Percentiles rank a stretch among this genome's conserved stretches.
Evolutionary conservation across 2,888 invertebrate genomes (phyloP).

Genomic region (Achlya flavicornis): DNA sequence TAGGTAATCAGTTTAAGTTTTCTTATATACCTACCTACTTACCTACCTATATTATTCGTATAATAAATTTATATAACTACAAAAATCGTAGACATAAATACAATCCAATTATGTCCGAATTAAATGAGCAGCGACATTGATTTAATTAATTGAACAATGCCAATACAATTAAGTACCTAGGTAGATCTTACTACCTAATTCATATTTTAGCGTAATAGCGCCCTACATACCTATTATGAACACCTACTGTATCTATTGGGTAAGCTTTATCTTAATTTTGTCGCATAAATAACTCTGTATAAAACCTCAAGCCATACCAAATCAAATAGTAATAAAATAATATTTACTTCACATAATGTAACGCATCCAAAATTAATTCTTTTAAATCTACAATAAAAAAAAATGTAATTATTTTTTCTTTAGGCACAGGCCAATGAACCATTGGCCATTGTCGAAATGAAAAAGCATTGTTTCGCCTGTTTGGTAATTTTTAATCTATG

Average conservation of each 20-base stretch:
- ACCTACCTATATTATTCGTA: constrained; percentile 9
- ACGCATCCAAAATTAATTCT: not conserved
- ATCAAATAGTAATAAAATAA: constrained; percentile 46
- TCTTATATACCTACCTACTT: constrained; percentile 14
- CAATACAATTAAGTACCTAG: constrained; percentile 24
- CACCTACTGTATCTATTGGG: constrained; percentile 22
- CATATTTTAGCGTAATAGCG: constrained; percentile 26
- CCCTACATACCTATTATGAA: constrained; percentile 26
- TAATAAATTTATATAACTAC: constrained; percentile 22
- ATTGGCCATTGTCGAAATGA: not conserved
- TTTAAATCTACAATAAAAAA: not conserved
- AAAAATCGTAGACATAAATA: not conserved
- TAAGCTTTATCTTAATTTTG: constrained; percentile 25
- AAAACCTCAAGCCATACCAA: constrained; percentile 79
- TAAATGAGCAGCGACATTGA: not conserved
- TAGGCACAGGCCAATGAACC: constrained; percentile 4
- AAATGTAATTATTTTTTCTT: not conserved
- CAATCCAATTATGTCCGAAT: not conserved
- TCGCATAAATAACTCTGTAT: constrained; percentile 76
- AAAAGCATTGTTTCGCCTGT: not conserved
- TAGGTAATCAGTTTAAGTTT: constrained; percentile 23
- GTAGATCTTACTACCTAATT: constrained; percentile 23
- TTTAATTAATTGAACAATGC: constrained; percentile 12
- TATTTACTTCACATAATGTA: not conserved
- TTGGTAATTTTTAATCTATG: constrained; percentile 9